Conservation (phyloP, 2,888 invertebrate genomes). For the Cantharis nigra region DNA sequence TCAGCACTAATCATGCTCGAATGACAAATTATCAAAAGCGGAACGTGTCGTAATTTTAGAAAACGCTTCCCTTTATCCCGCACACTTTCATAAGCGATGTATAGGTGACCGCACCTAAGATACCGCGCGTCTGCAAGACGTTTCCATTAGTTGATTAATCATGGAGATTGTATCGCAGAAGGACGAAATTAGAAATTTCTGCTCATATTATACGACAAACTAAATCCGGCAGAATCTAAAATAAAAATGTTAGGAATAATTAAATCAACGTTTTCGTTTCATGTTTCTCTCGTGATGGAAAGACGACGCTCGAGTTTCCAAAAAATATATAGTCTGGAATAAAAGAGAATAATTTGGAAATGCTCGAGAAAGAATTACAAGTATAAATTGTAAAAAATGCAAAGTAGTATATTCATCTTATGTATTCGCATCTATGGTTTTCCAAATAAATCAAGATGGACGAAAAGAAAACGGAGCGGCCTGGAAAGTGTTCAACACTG, state of each 20-base stretch:
- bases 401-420: conserved; percentile 27
- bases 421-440: conserved; percentile 29
- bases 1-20: not conserved
- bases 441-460: conserved; percentile 40
- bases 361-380: conserved; percentile 19
- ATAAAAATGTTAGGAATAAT: not conserved
- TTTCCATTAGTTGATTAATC: conserved; percentile 14
- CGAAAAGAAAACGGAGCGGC: conserved; percentile 33
- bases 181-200: not conserved
- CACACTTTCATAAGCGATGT: not conserved
- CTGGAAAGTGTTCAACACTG: conserved; percentile 41
- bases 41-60: not conserved
- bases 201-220: not conserved
- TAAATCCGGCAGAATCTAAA: not conserved
- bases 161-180: conserved; percentile 9
- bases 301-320: not conserved
- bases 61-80: not conserved
- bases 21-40: not conserved
- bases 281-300: not conserved
- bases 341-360: conserved; percentile 14
- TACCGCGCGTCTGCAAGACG: not conserved
- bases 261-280: not conserved
- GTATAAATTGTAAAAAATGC: conserved; percentile 26
- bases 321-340: not conserved
- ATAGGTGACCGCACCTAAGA: not conserved